Evolutionary conservation across 2,797 vertebrate genomes (phyloP).

Genomic region (Lutjanus campechanus): DNA sequence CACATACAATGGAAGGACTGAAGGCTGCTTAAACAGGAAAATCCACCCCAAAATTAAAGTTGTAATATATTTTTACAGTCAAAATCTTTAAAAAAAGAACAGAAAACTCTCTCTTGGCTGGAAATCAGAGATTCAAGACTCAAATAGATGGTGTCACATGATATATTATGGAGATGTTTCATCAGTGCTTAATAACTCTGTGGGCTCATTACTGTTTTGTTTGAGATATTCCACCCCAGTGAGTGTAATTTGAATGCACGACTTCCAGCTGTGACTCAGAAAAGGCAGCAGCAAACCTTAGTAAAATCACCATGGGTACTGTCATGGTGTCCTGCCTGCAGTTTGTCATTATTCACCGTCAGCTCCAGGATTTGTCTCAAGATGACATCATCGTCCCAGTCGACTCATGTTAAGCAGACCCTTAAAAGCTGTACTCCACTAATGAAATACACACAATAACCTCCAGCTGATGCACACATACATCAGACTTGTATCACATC

Average conservation of each 20-base stretch:
- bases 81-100: not conserved
- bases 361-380: constrained; percentile 18
- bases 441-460: not conserved
- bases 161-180: constrained; percentile 8
- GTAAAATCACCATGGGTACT: constrained; percentile 26
- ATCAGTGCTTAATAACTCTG: constrained; percentile 30
- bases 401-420: not conserved
- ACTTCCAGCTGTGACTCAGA: constrained; percentile 53
- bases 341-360: constrained; percentile 43
- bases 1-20: not conserved
- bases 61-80: not conserved
- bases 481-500: not conserved
- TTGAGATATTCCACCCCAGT: constrained; percentile 25
- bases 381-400: constrained; percentile 23
- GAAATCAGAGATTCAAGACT: not conserved
- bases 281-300: constrained; percentile 22
- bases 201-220: constrained; percentile 29
- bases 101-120: not conserved
- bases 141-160: constrained; percentile 16
- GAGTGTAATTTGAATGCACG: constrained; percentile 26
- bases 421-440: not conserved
- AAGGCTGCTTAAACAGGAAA: constrained; percentile 16
- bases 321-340: constrained; percentile 25
- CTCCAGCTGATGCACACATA: not conserved
- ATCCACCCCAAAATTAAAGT: constrained; percentile 9